Conservation (phyloP, 1,140 invertebrate genomes). For the Diachasmimorpha longicaudata region DNA sequence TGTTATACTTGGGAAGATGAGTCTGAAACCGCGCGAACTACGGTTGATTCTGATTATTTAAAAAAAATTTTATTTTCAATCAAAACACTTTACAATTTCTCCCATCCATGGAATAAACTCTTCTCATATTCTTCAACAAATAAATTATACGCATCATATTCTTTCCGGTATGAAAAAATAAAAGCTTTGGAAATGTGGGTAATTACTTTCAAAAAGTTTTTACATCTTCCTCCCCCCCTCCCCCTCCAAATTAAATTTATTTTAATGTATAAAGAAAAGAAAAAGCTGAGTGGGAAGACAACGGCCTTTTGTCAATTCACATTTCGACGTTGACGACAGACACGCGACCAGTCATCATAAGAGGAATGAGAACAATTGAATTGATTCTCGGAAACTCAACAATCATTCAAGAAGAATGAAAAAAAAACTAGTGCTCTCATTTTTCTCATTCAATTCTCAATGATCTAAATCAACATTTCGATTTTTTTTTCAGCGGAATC, state of each 20-base stretch:
- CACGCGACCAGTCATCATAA: background rate
- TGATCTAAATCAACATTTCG: background rate
- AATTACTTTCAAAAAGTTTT: background rate
- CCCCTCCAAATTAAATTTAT: background rate
- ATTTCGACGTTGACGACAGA: background rate
- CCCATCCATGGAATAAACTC: background rate
- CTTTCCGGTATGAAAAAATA: background rate
- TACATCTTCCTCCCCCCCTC: no score
- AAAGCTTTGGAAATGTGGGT: background rate
- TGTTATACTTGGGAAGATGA: no score
- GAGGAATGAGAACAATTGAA: background rate
- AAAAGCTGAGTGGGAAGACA: background rate
- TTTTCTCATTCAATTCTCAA: background rate
- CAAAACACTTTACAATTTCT: no score
- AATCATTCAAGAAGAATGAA: background rate
- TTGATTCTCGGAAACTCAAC: background rate
- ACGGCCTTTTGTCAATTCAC: background rate
- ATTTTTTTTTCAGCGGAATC: slow-evolving; percentile 78
- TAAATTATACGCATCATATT: background rate
- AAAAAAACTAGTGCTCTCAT: background rate
- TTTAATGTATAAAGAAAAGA: background rate
- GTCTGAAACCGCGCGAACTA: no score
- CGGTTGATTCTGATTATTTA: no score
- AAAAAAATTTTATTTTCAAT: background rate
- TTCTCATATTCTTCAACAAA: no score